Evolutionary conservation across 2,888 invertebrate genomes (phyloP), one percentile per base, ranked within the genome.

Genomic region (Amphiduros pacificus): DNA sequence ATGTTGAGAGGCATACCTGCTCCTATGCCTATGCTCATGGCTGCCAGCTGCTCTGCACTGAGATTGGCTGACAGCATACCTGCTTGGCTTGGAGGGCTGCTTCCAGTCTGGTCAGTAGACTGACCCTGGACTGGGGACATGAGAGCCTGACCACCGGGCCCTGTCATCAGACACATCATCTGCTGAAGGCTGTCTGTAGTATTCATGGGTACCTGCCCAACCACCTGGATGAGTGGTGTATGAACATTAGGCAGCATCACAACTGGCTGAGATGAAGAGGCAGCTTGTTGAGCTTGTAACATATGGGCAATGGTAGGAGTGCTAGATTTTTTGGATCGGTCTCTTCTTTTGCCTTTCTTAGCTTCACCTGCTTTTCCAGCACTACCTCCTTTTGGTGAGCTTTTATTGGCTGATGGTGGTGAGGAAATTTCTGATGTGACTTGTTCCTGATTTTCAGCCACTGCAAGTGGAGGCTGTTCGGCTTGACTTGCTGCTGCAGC

Each of bases 301-400:
- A 78, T 80, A 20, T 88, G 89, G 0, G 90, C 89, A 6, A 90
- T 89, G 17, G 89, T 89, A 72, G 88, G 88, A 1, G 87, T 85
- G 40, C 87, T 86, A 60, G 85, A 86, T 81, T 92, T 92, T 67
- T 92, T 88, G 83, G 91, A 90, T 3, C 55, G 22, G 32, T 57
- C 55, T 22, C 50, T 31, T 56, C 28, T 56, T 14, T 40, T 32
- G 27, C 50, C 57, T 2, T 17, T 24, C 24, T 49, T 48, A n/a
- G n/a, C n/a, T n/a, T n/a, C n/a, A n/a, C n/a, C n/a, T n/a, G n/a
- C n/a, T n/a, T n/a, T n/a, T n/a, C n/a, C n/a, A n/a, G n/a, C n/a
- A n/a, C n/a, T n/a, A n/a, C n/a, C n/a, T n/a, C n/a, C n/a, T n/a
- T n/a, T n/a, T n/a, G n/a, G n/a, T n/a, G n/a, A n/a, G n/a, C n/a